These are phyloP conservation scores for Phyllopteryx taeniolatus DNA, from an alignment of 2,113 vertebrate genomes.

Conservation along the genomic window DNA sequence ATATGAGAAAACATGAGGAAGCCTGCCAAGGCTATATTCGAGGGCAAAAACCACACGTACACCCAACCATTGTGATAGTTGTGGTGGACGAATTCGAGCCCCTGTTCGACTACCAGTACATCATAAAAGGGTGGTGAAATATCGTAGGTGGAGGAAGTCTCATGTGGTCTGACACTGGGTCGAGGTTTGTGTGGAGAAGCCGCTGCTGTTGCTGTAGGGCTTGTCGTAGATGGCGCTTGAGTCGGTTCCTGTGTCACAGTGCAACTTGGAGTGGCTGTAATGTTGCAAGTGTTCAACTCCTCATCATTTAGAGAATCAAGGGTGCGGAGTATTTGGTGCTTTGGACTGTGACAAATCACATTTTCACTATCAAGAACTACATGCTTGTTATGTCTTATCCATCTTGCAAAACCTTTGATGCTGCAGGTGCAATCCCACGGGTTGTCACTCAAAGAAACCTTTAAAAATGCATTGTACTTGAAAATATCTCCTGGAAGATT, in stretches of 20 bases:
- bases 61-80: constrained; percentile 73
- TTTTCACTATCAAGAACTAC: constrained; percentile 48
- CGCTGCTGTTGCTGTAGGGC: not conserved
- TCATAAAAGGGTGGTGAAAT: constrained; percentile 33
- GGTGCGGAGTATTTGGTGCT: constrained; percentile 11
- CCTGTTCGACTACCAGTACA: constrained; percentile 52
- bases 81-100: constrained; percentile 70
- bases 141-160: not conserved
- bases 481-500: constrained; percentile 63
- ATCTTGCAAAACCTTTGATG: constrained; percentile 73
- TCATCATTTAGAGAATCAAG: constrained; percentile 47
- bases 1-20: constrained; percentile 69
- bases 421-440: constrained; percentile 82
- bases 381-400: constrained; percentile 72
- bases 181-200: not conserved
- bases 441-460: constrained; percentile 69
- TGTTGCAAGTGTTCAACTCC: constrained; percentile 41
- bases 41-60: constrained; percentile 85
- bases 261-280: not conserved
- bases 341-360: constrained; percentile 53
- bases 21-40: constrained; percentile 40
- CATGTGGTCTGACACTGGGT: not conserved
- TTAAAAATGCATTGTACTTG: constrained; percentile 24
- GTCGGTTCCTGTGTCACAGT: not conserved
- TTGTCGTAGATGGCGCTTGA: not conserved